phyloP scores from a whole-genome alignment of 2,888 invertebrate species.

The Pyrrhia umbra region DNA sequence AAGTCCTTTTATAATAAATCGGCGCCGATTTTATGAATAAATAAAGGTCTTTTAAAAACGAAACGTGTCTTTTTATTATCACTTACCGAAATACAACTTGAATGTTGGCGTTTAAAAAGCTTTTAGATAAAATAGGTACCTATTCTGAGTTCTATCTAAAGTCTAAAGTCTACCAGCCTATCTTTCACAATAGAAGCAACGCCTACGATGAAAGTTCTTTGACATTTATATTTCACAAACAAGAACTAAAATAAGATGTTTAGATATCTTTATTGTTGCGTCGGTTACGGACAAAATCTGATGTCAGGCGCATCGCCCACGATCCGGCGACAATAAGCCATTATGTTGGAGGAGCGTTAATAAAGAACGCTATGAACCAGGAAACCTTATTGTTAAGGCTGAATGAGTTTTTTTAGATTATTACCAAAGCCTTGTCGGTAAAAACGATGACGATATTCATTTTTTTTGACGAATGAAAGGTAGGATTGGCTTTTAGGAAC shows the following conservation, averaged over 20 bases:
- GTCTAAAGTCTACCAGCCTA: not conserved
- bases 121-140: no score
- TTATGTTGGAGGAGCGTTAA: slow-evolving; percentile 34
- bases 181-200: slow-evolving; percentile 21
- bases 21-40: no score
- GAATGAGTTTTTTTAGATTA: slow-evolving; percentile 14
- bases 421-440: not conserved
- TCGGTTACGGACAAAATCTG: slow-evolving; percentile 29
- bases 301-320: slow-evolving; percentile 49
- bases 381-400: slow-evolving; percentile 27
- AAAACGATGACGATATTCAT: slow-evolving; percentile 13
- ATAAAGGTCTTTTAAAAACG: no score
- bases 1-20: no score
- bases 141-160: no score
- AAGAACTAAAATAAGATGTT: slow-evolving; percentile 27
- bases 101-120: no score
- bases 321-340: slow-evolving; percentile 38
- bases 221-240: slow-evolving; percentile 35
- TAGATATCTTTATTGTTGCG: slow-evolving; percentile 33
- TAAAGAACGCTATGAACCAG: slow-evolving; percentile 24
- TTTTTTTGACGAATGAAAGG: no score
- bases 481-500: no score
- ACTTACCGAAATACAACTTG: no score
- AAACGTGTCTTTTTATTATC: no score
- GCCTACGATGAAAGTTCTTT: slow-evolving; percentile 5